Evolutionary conservation across 2,888 invertebrate genomes (phyloP).

Genomic region (Xestia xanthographa): DNA sequence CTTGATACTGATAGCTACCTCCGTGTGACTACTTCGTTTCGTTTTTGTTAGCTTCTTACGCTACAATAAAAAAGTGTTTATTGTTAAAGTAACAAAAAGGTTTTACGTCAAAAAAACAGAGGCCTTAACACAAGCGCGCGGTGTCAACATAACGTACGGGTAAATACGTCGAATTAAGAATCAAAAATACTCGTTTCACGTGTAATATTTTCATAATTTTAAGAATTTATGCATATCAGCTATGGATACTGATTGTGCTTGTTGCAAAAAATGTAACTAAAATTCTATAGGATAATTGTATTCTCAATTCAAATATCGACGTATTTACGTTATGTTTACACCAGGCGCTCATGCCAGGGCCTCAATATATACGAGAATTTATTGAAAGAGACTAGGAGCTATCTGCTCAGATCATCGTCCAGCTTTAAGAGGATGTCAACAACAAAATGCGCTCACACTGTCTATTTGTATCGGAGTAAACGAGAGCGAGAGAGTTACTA

Average conservation of each 20-base stretch:
- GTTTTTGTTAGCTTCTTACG: slow-evolving; percentile 85
- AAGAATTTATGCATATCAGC: background rate
- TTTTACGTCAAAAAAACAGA: background rate
- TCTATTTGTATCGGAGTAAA: too few species aligned
- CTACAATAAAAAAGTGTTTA: slow-evolving; percentile 68
- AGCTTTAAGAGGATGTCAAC: too few species aligned
- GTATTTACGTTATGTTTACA: too few species aligned
- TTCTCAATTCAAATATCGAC: background rate
- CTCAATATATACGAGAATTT: too few species aligned
- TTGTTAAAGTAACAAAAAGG: background rate
- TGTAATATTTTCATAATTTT: background rate
- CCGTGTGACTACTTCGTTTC: slow-evolving; percentile 83
- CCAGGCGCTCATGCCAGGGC: too few species aligned
- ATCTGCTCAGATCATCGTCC: too few species aligned
- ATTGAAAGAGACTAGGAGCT: too few species aligned
- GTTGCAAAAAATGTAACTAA: too few species aligned
- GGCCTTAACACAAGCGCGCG: background rate
- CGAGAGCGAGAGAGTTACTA: too few species aligned
- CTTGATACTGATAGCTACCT: slow-evolving; percentile 62
- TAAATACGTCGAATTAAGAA: background rate
- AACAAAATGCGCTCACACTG: too few species aligned
- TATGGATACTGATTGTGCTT: background rate
- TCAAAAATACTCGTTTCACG: background rate
- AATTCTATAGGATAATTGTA: too few species aligned
- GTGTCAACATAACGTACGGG: background rate